Evolutionary conservation across 1,140 invertebrate genomes (phyloP), one percentile per base, ranked within the genome.

Genomic region (Drosophila leontia): DNA sequence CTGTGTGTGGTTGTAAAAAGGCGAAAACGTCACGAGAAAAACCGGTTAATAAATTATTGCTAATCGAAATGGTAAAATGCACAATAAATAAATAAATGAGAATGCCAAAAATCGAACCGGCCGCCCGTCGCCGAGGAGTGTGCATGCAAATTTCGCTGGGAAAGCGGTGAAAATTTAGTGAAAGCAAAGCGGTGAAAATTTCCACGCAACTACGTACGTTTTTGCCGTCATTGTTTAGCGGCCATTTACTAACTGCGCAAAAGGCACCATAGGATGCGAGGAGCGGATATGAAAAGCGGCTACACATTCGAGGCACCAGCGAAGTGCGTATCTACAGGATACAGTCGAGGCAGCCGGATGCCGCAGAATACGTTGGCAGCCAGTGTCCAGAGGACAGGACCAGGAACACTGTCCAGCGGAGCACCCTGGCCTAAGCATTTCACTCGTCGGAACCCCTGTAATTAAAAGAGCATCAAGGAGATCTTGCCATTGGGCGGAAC

Each of bases 1-100:
- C 80, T 87, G 84, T 88, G 84, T 85, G 85, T 82, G 85, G 78
- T 90, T 91, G 80, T 88, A 88, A 87, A 91, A 91, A 88, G 82
- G 82, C 79, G 72, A 91, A 91, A 80, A 91, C 87, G 86, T 86
- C 87, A 91, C 86, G 69, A 82, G 86, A 75, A 86, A 82, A 91
- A 91, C 90, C 90, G 90, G 90, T 91, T 91, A 88, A 91, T 90
- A 91, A 88, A 90, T 91, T 91, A 91, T 91, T 91, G 88, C 67
- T 80, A 91, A 91, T 88, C 83, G 71, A 70, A 56, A 72, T 91
- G 87, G 77, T 61, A 80, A 75, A 84, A 78, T 65, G 42, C 69
- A 78, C 57, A 79, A 76, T 80, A 91, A 87, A 79, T 79, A 81
- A 79, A 72, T 83, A 63, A 71, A 78, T 57, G 45, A 67, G 62